Evolutionary conservation across 2,113 vertebrate genomes (phyloP).

Genomic region (Malurus cyaneus): DNA sequence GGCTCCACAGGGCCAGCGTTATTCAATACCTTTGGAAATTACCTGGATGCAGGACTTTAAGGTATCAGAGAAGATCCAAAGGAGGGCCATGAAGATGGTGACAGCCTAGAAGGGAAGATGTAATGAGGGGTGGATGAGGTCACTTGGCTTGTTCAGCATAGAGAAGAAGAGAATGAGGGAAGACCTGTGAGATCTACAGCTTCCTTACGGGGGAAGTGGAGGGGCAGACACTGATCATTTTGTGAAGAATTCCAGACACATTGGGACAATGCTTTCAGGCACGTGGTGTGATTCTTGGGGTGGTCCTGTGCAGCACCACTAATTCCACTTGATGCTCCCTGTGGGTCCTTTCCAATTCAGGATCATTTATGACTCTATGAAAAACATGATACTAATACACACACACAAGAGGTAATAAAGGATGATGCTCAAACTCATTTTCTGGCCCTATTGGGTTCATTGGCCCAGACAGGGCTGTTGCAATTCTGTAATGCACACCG

Average conservation of each 20-base stretch:
- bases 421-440: background rate
- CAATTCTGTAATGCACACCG: background rate
- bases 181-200: background rate
- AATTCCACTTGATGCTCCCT: background rate
- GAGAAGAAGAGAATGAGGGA: background rate
- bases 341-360: background rate
- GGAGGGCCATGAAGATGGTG: background rate
- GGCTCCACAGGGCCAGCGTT: background rate
- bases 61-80: background rate
- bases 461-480: background rate
- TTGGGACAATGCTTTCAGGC: background rate
- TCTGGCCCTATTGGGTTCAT: background rate
- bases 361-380: background rate
- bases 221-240: background rate
- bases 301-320: background rate
- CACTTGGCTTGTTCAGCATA: background rate
- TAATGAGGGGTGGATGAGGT: background rate
- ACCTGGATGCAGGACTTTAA: background rate
- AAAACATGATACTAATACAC: accelerated
- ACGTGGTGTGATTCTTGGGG: background rate
- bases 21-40: background rate
- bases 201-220: background rate
- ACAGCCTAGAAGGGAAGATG: background rate
- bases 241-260: background rate
- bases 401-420: background rate